These are phyloP conservation scores for Penaeus monodon DNA, from an alignment of 2,888 invertebrate species.

Conservation along the genomic window DNA sequence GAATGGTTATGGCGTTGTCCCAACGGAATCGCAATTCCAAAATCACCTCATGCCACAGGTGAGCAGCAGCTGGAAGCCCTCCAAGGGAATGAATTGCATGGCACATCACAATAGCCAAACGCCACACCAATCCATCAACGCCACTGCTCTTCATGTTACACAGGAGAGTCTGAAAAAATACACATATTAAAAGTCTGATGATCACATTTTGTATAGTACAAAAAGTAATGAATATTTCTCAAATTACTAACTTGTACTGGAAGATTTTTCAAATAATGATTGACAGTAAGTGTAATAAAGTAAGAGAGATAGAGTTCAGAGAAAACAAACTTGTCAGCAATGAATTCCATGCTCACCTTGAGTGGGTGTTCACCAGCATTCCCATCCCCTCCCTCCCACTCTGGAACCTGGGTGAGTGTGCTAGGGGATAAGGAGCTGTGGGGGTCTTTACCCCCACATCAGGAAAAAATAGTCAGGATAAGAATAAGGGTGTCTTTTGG, in stretches of 20 bases:
- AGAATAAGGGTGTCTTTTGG: constrained; percentile 81
- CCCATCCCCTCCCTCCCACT: constrained; percentile 33
- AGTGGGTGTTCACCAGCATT: constrained; percentile 65
- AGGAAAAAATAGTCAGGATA: constrained; percentile 87
- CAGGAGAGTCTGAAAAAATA: constrained; percentile 70
- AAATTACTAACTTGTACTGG: too few relatives aligned
- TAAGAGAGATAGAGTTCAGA: too few relatives aligned
- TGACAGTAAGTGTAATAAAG: too few relatives aligned
- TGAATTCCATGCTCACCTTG: constrained; percentile 54
- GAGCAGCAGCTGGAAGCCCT: constrained; percentile 79
- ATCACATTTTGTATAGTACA: too few relatives aligned
- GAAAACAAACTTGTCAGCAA: too few relatives aligned
- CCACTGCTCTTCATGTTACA: constrained; percentile 83
- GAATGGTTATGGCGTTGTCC: constrained; percentile 83
- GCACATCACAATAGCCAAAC: constrained; percentile 82
- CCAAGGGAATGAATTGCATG: constrained; percentile 83
- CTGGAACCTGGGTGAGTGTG: constrained; percentile 54
- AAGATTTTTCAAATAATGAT: too few relatives aligned
- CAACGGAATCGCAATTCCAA: constrained; percentile 90
- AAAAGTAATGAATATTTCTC: too few relatives aligned
- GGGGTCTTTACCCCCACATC: constrained; percentile 78
- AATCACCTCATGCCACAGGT: constrained; percentile 93
- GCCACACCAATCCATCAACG: constrained; percentile 83
- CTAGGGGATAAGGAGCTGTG: constrained; percentile 54
- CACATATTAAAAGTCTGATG: too few relatives aligned